phyloP scores from a whole-genome alignment of 2,113 vertebrate genomes.

The Cranoglanis bouderius region DNA sequence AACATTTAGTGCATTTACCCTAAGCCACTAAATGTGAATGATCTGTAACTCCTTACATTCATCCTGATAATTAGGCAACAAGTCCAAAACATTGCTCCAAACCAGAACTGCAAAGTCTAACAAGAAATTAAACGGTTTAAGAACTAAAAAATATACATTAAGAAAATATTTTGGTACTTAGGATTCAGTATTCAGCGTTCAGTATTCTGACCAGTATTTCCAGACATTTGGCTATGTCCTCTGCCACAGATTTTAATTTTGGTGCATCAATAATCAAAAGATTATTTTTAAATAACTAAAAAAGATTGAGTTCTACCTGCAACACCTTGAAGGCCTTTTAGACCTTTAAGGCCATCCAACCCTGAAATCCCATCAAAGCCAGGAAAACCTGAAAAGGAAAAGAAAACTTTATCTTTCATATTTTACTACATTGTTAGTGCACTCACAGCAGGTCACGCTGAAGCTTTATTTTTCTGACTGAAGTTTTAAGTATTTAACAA shows the following conservation, averaged over 20 bases:
- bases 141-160: background rate
- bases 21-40: background rate
- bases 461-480: background rate
- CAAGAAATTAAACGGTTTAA: background rate
- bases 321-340: slow-evolving; percentile 81
- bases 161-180: background rate
- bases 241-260: background rate
- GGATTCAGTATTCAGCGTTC: background rate
- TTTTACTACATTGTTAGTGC: background rate
- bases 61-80: background rate
- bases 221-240: background rate
- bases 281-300: background rate
- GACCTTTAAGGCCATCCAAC: slow-evolving; percentile 87
- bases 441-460: background rate
- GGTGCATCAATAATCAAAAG: background rate
- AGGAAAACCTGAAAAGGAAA: slow-evolving; percentile 76
- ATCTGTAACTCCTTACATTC: background rate
- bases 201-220: background rate
- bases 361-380: slow-evolving; percentile 83
- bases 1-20: background rate
- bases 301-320: slow-evolving; percentile 73
- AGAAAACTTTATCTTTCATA: background rate
- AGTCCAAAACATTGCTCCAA: background rate
- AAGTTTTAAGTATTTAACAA: background rate
- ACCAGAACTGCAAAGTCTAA: background rate